Evolutionary conservation across 1,140 invertebrate species (phyloP), one percentile per base, ranked within the genome.

Genomic region (Heliconius melpomene): DNA sequence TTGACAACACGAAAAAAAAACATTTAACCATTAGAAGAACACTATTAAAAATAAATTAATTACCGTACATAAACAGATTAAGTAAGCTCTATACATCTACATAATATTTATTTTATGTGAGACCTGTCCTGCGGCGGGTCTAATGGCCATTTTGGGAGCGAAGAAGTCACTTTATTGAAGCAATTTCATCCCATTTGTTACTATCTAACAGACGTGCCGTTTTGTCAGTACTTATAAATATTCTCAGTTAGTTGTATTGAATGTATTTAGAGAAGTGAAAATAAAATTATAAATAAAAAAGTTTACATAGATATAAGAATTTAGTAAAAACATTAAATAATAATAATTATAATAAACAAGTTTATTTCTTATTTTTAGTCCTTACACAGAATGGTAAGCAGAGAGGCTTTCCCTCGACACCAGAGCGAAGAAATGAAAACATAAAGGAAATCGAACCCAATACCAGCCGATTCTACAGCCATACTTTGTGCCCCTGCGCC

Each of bases 81-180:
- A 80, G 81, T 82, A 82, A 84, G 81, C 82, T 86, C 81, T 85
- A 79, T 84, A 86, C 84, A 87, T 91, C 88, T 89, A 89, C 89
- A 89, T 88, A 46, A 46, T 46, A 89, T 87, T 88, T 84, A 90
- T 89, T 90, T 85, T 80, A 82, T 83, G 83, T 84, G 74, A 72
- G 79, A 77, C 78, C 71, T 71, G 72, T 79, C 77, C 82, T 78
- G 85, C 82, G 87, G 88, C 88, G 82, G 85, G 86, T 72, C 83
- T 91, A 91, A 91, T 90, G 88, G 89, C 86, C 87, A 89, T 90
- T 90, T 83, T 81, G 90, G 87, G 90, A 90, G 86, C 86, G 83
- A 84, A 84, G 86, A 87, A 87, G 87, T 88, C 87, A 86, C 87
- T 91, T 91, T 91, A 91, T 91, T 90, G 88, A 82, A 78, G 84